A percentile compares a stretch with the other conserved stretches of the same genome.
phyloP scores from a whole-genome alignment of 1,140 invertebrate genomes.

The Pollicipes pollicipes region DNA sequence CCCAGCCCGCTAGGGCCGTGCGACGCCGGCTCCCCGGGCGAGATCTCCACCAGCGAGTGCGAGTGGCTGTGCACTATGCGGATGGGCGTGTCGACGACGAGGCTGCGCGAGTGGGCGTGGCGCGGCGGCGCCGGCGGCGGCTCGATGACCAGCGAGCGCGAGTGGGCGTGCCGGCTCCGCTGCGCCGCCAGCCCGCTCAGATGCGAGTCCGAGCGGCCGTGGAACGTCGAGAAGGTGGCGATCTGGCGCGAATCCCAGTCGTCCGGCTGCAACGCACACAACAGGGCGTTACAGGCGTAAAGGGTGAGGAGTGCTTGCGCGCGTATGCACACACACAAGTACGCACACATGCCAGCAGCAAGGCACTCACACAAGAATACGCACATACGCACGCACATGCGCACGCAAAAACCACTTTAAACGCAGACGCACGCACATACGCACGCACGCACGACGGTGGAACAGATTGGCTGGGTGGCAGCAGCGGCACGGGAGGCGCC shows the following conservation, averaged over 20 bases:
- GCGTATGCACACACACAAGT: too few species aligned
- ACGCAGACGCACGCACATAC: too few species aligned
- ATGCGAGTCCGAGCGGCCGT: slow-evolving; percentile 14
- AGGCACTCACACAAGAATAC: too few species aligned
- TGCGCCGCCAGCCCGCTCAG: slow-evolving; percentile 1
- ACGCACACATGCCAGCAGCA: too few species aligned
- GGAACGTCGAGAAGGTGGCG: slow-evolving; percentile 27
- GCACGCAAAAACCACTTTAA: too few species aligned
- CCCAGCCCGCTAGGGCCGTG: slow-evolving; percentile 12
- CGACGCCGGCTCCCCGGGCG: slow-evolving; percentile 9
- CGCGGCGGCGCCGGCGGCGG: slow-evolving; percentile 5
- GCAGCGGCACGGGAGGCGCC: too few species aligned
- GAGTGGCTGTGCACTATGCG: slow-evolving; percentile 14
- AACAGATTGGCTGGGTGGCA: too few species aligned
- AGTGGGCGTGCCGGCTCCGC: slow-evolving; percentile 8
- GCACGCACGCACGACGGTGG: too few species aligned
- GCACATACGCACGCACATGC: too few species aligned
- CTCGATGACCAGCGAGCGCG: slow-evolving; percentile 11
- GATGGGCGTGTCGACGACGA: slow-evolving; percentile 10
- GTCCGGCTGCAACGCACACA: slow-evolving; percentile 22
- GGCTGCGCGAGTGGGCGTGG: slow-evolving; percentile 11
- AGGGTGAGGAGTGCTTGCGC: too few species aligned
- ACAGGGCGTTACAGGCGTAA: too few species aligned
- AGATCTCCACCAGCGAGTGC: slow-evolving; percentile 12
- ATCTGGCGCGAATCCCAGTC: slow-evolving; percentile 25